Evolutionary conservation across 1,140 invertebrate genomes (phyloP), one percentile per base, ranked within the genome.

Genomic region (Drosophila kurseongensis): DNA sequence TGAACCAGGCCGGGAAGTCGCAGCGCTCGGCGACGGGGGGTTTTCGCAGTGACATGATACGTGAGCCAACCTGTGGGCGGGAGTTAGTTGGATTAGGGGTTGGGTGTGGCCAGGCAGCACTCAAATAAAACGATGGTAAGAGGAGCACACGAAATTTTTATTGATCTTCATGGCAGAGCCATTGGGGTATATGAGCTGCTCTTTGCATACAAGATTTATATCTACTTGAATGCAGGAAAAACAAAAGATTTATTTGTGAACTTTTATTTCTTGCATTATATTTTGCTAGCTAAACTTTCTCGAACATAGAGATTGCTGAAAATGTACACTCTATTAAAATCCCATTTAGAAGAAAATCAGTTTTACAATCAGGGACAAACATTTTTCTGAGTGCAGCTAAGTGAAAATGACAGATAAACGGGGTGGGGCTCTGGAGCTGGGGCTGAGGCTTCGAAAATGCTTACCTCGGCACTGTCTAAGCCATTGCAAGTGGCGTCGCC

Each of bases 401-500:
- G 66, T 79, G 59, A 69, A 78, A 79, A 69, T 80, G 59, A 38
- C 51, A 58, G 60, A 41, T 35, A 35, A 29, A 16, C 13, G 35
- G 36, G 35, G 16, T 47, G 29, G 40, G 35, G 35, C 16, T 35
- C n/a, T 18, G 7, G 14, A 13, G 16, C 12, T n/a, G 29, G 55
- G 14, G 56, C 8, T 23, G 42, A 14, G 60, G 36, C 32, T 44
- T 52, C 9, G 65, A 62, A 69, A 61, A 69, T 80, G 78, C 79
- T 90, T 82, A 92, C 92, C 80, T 92, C 92, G 52, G 96, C 95
- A 83, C 96, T 96, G 84, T 96, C 96, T 27, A 97, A 93, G 6
- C 97, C 97, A 91, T 97, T 97, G 93, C 97, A 98, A 5, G 96
- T 97, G 38, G 97, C 97, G 92, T 97, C 97, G 10, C 97, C 97